phyloP scores from a whole-genome alignment of 2,797 vertebrate species.

The Tauraco hartlaubi region DNA sequence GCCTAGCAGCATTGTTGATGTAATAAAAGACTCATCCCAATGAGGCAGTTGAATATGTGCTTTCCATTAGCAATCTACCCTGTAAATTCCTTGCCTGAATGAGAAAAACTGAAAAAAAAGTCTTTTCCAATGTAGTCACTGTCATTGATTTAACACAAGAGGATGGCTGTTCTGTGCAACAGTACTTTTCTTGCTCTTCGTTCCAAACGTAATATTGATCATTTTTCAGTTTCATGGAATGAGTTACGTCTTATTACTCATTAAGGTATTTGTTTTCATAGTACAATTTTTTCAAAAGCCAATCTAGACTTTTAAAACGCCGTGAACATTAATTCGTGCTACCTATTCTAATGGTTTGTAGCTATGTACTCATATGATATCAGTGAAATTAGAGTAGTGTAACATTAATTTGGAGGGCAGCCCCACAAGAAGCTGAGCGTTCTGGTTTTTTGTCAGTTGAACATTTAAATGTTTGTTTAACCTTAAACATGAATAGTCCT shows the following conservation, averaged over 20 bases:
- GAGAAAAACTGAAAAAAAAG: not conserved
- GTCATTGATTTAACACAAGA: not conserved
- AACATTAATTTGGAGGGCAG: not conserved
- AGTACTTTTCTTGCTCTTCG: not conserved
- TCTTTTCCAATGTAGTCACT: not conserved
- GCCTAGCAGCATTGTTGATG: not conserved
- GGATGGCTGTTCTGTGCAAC: not conserved
- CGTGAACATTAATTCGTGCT: not conserved
- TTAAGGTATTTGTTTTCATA: not conserved
- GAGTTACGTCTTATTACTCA: not conserved
- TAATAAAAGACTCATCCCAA: not conserved
- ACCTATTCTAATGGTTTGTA: not conserved
- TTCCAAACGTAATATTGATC: not conserved
- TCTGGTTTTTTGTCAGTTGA: not conserved
- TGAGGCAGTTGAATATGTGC: not conserved
- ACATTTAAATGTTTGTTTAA: conserved; percentile 12
- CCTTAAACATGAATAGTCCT: not conserved
- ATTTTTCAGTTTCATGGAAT: not conserved
- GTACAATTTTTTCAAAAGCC: not conserved
- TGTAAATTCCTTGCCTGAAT: not conserved
- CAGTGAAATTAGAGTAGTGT: not conserved
- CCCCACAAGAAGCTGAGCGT: not conserved
- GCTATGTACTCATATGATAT: not conserved
- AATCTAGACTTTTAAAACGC: not conserved
- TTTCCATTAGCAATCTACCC: not conserved